Base-by-base conservation (phyloP, 2,113 vertebrate genomes). In the Ariopsis seemanni region DNA sequence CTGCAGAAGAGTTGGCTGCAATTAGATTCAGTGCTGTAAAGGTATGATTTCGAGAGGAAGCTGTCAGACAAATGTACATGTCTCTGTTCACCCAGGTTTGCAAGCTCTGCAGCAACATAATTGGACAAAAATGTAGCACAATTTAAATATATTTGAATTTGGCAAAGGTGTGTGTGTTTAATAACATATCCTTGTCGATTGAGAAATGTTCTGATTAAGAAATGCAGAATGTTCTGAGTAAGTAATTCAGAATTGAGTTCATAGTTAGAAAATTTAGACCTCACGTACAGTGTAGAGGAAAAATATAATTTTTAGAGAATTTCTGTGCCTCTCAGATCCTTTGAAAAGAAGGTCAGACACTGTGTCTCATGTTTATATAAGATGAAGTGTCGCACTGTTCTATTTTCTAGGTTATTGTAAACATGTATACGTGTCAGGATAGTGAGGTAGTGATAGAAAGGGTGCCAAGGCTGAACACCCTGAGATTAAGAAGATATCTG, bases 1-100 rank as follows among this genome's bases (percentile, higher is more conserved):
- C 83, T 77, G 75, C 63, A 74, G 78, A 80, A 87, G 67, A 87
- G 86, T 87, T 58, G 50, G 80, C 80, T 75, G 55, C 86, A 83
- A 83, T 87, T 83, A 87, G 69, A 63, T 63, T 75, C 69, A 7
- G 67, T 17, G 25, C 52, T 80, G 86, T 83, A 57, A 58, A 74
- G 75, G 83, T 78, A 42, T 22, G 67, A 90, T 87, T 83, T 75
- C 27, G 65, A 69, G 60, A 85, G 78, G 60, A 60, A 71, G 55
- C 89, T 83, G 63, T 83, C 84, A 79, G 78, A 86, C 57, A 75
- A 62, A 74, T 75, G 72, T 50, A 78, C 75, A 48, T 60, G 79
- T 60, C 75, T 63, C 20, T 65, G 75, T 85, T 81, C 63, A 72
- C 12, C 27, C 63, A 22, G 77, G 65, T 25, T 30, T 62, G 53